Evolutionary conservation across 2,888 invertebrate species (phyloP).

Genomic region (Globia sparganii): DNA sequence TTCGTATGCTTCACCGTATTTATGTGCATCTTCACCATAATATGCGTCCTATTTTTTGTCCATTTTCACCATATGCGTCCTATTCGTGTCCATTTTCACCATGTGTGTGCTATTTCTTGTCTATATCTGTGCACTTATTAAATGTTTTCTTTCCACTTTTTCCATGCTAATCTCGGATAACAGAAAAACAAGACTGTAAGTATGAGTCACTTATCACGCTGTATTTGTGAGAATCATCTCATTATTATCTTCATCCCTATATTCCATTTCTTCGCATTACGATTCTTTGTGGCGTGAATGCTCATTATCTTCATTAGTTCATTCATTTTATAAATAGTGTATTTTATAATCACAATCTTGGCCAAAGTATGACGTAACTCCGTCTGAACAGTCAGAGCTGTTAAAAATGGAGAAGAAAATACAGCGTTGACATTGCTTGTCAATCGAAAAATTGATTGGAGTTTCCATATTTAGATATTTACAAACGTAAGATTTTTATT

Average conservation of each 20-base stretch:
- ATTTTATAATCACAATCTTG: not conserved
- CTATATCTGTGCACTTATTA: constrained; percentile 53
- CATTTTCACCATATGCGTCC: not conserved
- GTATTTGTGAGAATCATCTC: constrained; percentile 30
- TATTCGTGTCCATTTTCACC: constrained; percentile 34
- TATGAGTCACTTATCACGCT: constrained; percentile 37
- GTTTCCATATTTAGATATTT: not conserved
- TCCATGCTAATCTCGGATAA: constrained; percentile 65
- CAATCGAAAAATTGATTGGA: not conserved
- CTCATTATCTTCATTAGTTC: not conserved
- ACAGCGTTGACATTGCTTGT: not conserved
- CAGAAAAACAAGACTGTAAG: constrained; percentile 69
- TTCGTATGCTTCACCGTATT: constrained; percentile 8
- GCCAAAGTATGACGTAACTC: not conserved
- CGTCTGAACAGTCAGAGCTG: not conserved
- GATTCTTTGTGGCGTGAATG: not conserved
- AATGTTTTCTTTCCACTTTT: constrained; percentile 62
- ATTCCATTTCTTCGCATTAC: not conserved
- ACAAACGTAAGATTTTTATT: not conserved
- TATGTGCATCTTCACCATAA: not conserved
- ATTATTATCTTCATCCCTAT: not conserved
- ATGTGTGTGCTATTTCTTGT: constrained; percentile 39
- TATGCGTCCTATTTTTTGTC: not conserved
- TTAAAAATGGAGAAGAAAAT: not conserved
- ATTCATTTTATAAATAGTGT: not conserved